Conservation (phyloP, 2,888 invertebrate species). For the Lithophane socia region DNA sequence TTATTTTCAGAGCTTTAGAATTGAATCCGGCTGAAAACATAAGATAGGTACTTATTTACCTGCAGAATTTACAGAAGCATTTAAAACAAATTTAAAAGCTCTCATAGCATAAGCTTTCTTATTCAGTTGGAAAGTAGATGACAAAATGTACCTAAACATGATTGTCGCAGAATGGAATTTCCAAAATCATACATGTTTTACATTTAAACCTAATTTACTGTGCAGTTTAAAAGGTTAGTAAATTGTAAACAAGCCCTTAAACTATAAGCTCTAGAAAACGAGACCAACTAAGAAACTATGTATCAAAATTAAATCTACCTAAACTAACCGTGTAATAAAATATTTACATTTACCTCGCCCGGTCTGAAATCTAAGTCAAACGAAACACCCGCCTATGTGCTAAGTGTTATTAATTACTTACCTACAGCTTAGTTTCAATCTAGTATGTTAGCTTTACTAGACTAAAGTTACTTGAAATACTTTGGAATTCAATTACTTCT, state of each 20-base stretch:
- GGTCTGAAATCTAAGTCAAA: background rate
- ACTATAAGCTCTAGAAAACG: background rate
- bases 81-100: background rate
- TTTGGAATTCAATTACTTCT: conserved; percentile 1
- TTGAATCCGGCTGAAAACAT: background rate
- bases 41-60: background rate
- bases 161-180: background rate
- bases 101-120: background rate
- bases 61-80: background rate
- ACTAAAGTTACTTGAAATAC: background rate
- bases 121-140: background rate
- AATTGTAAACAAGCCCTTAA: background rate
- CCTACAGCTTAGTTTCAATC: conserved; percentile 16
- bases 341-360: conserved; percentile 9
- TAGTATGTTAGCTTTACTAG: background rate
- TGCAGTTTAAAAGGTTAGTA: background rate
- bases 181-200: background rate
- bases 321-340: conserved; percentile 19
- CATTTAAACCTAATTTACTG: background rate
- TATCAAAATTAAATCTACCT: conserved; percentile 29
- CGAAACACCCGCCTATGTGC: conserved; percentile 2
- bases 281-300: background rate
- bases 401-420: conserved; percentile 15
- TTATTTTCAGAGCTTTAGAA: background rate
- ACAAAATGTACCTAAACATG: background rate